Evolutionary conservation across 2,888 invertebrate genomes (phyloP), one percentile per base, ranked within the genome.

Genomic region (Euproctis similis): DNA sequence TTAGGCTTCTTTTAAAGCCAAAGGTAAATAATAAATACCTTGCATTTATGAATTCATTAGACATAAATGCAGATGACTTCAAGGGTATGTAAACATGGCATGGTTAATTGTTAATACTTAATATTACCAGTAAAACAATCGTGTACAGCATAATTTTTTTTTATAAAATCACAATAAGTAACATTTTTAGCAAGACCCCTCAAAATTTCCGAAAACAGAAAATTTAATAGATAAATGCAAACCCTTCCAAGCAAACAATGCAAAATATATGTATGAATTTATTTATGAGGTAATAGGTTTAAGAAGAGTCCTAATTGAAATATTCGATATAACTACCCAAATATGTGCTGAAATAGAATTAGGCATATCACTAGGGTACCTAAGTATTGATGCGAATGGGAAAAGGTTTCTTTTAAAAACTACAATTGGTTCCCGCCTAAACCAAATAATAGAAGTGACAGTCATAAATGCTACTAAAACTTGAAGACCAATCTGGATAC

Each of bases 311-410:
- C 75, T 73, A 8, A 82, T 59, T 1, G 84, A 80, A 10, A 82
- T 49, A 53, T 84, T 84, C 2, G 82, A 73, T 28, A 85, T 73
- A 8, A 82, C 38, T 1, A 85, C 77, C 82, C 82, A 85, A 7
- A 82, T 52, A 47, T 84, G 84, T 10, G 76, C 69, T 1, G 84
- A 82, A 19, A 85, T 70, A 2, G 81, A 65, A 59, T 84, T 82
- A 3, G 78, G 73, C 30, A 67, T 58, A 11, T 62, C 59, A 53
- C 80, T 80, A 0, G 85, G 85, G 30, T 82, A 85, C 26, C 68
- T 62, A 3, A 85, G 53, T 5, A 81, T 49, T 3, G 63, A 69
- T 8, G 70, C 43, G n/a, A 84, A 52, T 1, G 85, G 85, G 22
- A 78, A 84, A 4, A 84, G 48, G 34, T 80, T 60, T 0, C 71